Evolutionary conservation across 2,113 vertebrate species (phyloP).

Genomic region (Rynchops niger): DNA sequence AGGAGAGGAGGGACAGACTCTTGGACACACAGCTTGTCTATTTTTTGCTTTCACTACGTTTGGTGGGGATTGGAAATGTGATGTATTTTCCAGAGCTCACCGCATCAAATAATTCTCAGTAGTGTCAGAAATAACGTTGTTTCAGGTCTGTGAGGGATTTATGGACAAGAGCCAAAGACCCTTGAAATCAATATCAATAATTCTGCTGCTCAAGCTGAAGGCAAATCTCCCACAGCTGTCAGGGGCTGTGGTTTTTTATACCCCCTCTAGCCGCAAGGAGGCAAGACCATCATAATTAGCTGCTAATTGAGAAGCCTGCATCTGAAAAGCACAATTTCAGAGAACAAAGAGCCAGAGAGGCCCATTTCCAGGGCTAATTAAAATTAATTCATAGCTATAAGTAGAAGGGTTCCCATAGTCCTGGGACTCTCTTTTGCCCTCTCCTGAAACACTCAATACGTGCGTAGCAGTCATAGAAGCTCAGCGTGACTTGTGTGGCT

Average conservation of each 20-base stretch:
- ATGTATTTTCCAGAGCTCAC: neutral
- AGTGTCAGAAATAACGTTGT: neutral
- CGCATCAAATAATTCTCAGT: neutral
- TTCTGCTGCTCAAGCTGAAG: slow-evolving; percentile 1
- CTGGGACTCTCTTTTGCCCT: slow-evolving; percentile 35
- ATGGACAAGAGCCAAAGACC: neutral
- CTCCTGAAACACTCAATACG: slow-evolving; percentile 40
- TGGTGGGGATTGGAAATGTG: neutral
- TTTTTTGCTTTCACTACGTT: neutral
- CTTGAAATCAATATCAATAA: neutral
- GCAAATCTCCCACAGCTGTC: slow-evolving; percentile 14
- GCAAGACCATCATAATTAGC: slow-evolving; percentile 59
- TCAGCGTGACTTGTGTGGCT: neutral
- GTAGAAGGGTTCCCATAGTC: slow-evolving; percentile 37
- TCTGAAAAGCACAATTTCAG: slow-evolving; percentile 47
- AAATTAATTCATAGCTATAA: slow-evolving; percentile 63
- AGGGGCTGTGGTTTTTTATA: neutral
- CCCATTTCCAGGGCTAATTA: slow-evolving; percentile 20
- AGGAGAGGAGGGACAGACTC: neutral
- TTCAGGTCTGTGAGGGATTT: neutral
- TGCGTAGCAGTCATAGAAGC: slow-evolving; percentile 11
- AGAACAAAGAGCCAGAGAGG: slow-evolving; percentile 22
- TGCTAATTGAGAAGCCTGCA: slow-evolving; percentile 50
- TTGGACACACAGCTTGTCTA: neutral
- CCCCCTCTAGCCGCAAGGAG: neutral